Base-by-base conservation (phyloP, 2,797 vertebrate species). In the Microctenopoma steveboyesi region DNA sequence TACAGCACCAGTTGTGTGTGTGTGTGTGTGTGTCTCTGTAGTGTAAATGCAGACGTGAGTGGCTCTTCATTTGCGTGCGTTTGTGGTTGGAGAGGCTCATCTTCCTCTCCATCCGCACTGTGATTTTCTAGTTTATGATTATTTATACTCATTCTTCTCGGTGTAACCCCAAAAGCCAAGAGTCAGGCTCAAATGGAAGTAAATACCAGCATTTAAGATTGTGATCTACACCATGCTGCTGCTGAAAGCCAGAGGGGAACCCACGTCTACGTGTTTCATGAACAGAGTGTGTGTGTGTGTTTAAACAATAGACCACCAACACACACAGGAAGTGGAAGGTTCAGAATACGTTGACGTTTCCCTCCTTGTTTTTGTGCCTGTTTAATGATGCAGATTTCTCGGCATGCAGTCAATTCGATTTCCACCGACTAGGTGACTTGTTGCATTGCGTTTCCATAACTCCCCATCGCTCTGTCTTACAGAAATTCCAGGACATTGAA, bases 401-500 rank as follows among this genome's bases (percentile, higher is more conserved):
- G 14, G 11, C 33, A 46, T 50, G 25, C 42, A n/a, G 3, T 53
- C 58, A 1, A 48, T 63, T 53, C 28, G 37, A 35, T 55, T 68
- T 25, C 1, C 43, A 16, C 27, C 4, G 33, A 47, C 18, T 35
- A 15, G n/a, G 16, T 40, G 47, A 71, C 63, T 35, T 64, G 61
- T 57, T 49, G 50, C 30, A 7, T 47, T 4, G 9, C 49, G 1
- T 12, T 45, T 12, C n/a, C 46, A 0, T 76, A 47, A 78, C 64
- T 9, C 4, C 69, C 35, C 43, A 22, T 63, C 18, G 3, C 48
- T 15, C 9, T 84, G 42, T 74, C 7, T 83, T 82, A 4, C 89
- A 99, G 98, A 99, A 96, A 94, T 98, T 99, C 93, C 97, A 99
- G 87, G 96, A 96, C 89, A 98, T 99, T 53, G 98, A 99, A 93